phyloP scores from a whole-genome alignment of 2,113 vertebrate species.

The Kryptolebias marmoratus region DNA sequence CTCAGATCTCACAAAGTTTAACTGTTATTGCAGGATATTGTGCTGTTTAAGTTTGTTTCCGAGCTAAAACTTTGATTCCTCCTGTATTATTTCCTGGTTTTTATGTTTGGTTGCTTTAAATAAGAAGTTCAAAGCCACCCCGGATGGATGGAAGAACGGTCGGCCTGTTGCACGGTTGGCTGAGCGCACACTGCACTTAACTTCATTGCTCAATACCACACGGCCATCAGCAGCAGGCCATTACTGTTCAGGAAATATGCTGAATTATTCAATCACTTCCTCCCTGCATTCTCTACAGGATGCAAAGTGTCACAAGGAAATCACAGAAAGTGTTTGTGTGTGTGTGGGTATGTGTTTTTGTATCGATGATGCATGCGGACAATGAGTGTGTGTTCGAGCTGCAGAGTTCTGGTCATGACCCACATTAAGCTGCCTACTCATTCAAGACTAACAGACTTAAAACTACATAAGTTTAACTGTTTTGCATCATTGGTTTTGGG shows the following conservation, averaged over 20 bases:
- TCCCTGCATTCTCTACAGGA: conserved; percentile 64
- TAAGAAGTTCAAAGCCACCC: conserved; percentile 4
- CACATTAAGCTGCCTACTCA: conserved; percentile 31
- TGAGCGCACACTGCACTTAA: conserved; percentile 68
- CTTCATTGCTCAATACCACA: conserved; percentile 59
- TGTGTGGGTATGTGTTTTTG: conserved; percentile 1
- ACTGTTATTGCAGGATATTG: neutral
- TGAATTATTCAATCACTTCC: conserved; percentile 79
- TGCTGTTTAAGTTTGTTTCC: neutral
- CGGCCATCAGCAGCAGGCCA: conserved; percentile 58
- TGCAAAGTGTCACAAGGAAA: conserved; percentile 51
- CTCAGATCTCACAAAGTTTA: neutral
- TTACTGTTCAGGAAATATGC: conserved; percentile 77
- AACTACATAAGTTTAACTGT: no score
- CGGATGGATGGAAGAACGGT: conserved; percentile 6
- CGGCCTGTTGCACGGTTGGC: conserved; percentile 36
- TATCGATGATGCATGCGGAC: neutral
- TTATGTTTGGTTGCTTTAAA: conserved; percentile 19
- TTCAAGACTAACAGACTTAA: neutral
- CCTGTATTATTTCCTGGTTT: neutral
- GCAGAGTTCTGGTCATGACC: conserved; percentile 36
- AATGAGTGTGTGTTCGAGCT: conserved; percentile 13
- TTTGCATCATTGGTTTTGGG: no score
- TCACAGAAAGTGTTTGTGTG: conserved; percentile 42
- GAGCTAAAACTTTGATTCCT: neutral